These are phyloP conservation scores for Archegozetes longisetosus DNA, from an alignment of 1,140 invertebrate genomes.

Conservation along the genomic window DNA sequence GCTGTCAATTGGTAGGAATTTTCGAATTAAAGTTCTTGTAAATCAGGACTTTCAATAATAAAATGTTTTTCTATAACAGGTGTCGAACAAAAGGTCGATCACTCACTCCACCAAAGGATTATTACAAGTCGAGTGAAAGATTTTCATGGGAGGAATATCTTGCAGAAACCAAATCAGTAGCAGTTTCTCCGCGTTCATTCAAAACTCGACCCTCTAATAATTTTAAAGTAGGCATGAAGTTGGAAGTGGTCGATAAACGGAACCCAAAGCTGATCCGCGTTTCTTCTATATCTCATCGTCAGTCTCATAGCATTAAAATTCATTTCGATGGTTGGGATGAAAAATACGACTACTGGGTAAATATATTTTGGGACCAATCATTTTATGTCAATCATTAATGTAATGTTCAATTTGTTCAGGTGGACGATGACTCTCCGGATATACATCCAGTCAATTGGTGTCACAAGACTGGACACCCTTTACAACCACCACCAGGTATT, in stretches of 20 bases:
- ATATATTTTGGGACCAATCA: neutral
- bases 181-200: slow-evolving; percentile 68
- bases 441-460: slow-evolving; percentile 86
- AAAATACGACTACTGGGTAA: slow-evolving; percentile 66
- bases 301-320: slow-evolving; percentile 43
- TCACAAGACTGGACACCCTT: slow-evolving; percentile 60
- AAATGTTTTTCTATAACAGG: neutral
- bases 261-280: slow-evolving; percentile 66
- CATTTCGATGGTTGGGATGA: slow-evolving; percentile 81
- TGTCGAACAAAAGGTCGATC: slow-evolving; percentile 59
- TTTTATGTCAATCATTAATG: neutral
- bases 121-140: slow-evolving; percentile 40
- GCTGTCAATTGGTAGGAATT: slow-evolving; percentile 57
- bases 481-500: slow-evolving; percentile 47
- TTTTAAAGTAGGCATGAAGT: slow-evolving; percentile 72
- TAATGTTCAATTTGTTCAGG: neutral
- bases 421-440: slow-evolving; percentile 69
- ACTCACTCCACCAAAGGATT: slow-evolving; percentile 65
- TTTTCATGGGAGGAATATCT: slow-evolving; percentile 79
- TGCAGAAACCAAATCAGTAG: slow-evolving; percentile 48
- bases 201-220: slow-evolving; percentile 53
- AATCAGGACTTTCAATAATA: too few relatives aligned
- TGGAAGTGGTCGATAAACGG: slow-evolving; percentile 76
- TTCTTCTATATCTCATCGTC: slow-evolving; percentile 58
- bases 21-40: neutral